These are phyloP conservation scores for Malurus leucopterus DNA, from an alignment of 2,797 vertebrate genomes.

Conservation along the genomic window DNA sequence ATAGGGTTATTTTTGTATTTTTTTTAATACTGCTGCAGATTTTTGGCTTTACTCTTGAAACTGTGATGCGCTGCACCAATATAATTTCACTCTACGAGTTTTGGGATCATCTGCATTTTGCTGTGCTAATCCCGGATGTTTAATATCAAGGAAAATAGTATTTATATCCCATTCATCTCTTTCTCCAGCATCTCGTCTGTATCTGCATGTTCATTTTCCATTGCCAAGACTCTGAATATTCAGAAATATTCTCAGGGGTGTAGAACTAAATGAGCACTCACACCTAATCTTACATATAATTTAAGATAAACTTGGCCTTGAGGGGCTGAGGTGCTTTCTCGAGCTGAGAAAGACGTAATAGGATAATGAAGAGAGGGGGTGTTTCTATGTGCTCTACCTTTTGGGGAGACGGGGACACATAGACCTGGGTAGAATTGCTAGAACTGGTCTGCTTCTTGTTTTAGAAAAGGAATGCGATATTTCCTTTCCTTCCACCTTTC, in stretches of 20 bases:
- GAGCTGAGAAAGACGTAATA: background rate
- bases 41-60: background rate
- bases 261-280: background rate
- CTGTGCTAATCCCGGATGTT: conserved; percentile 26
- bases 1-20: conserved; percentile 27
- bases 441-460: background rate
- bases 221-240: background rate
- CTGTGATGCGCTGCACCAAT: background rate
- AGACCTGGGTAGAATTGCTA: background rate
- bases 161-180: conserved; percentile 32
- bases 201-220: background rate
- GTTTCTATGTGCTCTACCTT: background rate
- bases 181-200: background rate
- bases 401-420: background rate
- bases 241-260: background rate
- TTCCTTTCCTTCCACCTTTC: background rate
- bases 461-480: background rate
- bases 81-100: background rate
- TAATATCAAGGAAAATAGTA: conserved; percentile 28
- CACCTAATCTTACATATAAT: background rate
- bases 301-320: background rate
- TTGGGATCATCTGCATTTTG: background rate
- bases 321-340: background rate
- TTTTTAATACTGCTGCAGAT: background rate
- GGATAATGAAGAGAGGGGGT: background rate